A percentile compares a stretch with the other conserved stretches of the same genome.
Evolutionary conservation across 1,140 invertebrate species (phyloP).

Genomic region (Plodia interpunctella): DNA sequence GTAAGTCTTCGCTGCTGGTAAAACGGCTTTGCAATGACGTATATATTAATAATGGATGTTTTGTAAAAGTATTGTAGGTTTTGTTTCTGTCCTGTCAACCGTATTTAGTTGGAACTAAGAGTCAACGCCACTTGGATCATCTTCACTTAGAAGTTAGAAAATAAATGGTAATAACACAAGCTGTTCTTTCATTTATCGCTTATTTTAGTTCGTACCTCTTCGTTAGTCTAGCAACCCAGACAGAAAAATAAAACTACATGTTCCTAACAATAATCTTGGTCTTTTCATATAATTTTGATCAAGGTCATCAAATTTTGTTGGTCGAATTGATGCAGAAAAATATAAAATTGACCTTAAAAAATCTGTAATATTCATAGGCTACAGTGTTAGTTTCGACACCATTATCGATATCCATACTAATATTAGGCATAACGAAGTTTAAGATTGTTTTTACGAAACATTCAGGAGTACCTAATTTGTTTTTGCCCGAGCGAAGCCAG

Average conservation of each 20-base stretch:
- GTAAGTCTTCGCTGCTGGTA: neutral
- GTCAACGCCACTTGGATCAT: conserved; percentile 49
- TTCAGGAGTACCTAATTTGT: no score
- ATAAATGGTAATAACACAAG: conserved; percentile 72
- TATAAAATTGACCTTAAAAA: no score
- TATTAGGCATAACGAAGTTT: no score
- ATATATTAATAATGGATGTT: conserved; percentile 1
- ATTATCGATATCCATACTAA: no score
- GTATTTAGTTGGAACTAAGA: conserved; percentile 16
- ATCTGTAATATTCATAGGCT: no score
- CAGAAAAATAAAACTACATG: conserved; percentile 19
- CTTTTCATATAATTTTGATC: no score
- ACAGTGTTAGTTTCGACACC: no score
- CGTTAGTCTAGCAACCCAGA: conserved; percentile 28
- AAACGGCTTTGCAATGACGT: conserved; percentile 1
- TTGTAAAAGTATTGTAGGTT: conserved; percentile 1
- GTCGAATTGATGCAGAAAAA: no score
- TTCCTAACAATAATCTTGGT: no score
- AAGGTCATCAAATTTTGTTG: no score
- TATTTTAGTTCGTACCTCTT: conserved; percentile 50
- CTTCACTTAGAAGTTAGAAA: conserved; percentile 71
- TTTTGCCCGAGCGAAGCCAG: no score
- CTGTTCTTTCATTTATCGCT: conserved; percentile 73
- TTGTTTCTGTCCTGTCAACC: neutral
- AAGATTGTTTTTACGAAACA: no score